Base-by-base conservation (phyloP, 2,888 invertebrate genomes). In the Dioctria rufipes region DNA sequence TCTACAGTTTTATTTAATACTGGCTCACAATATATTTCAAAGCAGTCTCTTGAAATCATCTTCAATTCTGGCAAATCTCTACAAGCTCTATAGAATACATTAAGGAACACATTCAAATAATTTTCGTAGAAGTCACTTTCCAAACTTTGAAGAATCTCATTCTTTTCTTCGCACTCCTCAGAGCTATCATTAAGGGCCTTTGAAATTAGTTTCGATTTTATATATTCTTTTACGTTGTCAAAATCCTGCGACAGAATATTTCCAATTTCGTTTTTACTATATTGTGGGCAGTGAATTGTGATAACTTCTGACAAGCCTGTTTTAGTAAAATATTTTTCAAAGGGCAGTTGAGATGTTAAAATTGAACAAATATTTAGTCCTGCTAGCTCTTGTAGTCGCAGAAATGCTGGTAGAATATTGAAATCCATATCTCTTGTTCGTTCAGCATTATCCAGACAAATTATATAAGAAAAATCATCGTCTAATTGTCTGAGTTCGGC, bases 21-120 rank as follows among this genome's bases (percentile, higher is more conserved):
- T 0, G 97, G 97, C 85, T 95, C 94, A 85, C 94, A 91, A 86
- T 96, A 97, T 86, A 93, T 93, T 0, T 90, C 86, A 86, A 96
- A 96, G 87, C 93, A 94, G 63, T 92, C 90, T 84, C 92, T 91
- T n/a, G 96, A 94, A 91, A 96, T 93, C 86, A 95, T 92, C 83
- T 93, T 91, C 78, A 98, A 90, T 89, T 98, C 97, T 40, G 93
- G 93, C 71, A 97, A 88, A 91, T 97, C 96, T 39, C 96, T 91
- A 88, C 97, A 97, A 43, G 94, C 94, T 85, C 94, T 91, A 86
- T 94, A 94, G 89, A 96, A 97, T 54, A 96, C 94, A 84, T 95
- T 94, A 4, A 97, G 90, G 87, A 97, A 94, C 67, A 96, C 91
- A 88, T 93, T 95, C 75, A 97, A 89, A 89, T 96, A 97, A 89